A percentile compares a stretch with the other conserved stretches of the same genome.
Evolutionary conservation across 2,888 invertebrate genomes (phyloP).

Genomic region (Hydrotaea cyrtoneurina): DNA sequence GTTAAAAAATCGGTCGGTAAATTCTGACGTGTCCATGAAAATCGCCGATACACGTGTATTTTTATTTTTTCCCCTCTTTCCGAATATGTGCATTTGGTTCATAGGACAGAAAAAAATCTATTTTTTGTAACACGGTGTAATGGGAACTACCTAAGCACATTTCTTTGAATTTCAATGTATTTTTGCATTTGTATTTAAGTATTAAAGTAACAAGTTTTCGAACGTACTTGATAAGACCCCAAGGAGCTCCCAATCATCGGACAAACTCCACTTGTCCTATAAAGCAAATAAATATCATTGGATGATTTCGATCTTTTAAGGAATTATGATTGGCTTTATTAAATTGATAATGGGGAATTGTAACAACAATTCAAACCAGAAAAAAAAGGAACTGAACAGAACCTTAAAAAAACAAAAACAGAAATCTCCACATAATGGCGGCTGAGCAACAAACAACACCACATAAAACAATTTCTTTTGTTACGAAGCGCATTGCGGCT

Average conservation of each 20-base stretch:
- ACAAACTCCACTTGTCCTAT: background rate
- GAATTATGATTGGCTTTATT: constrained; percentile 29
- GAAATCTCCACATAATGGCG: constrained; percentile 48
- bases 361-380: background rate
- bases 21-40: no score
- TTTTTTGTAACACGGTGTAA: no score
- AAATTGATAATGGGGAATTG: constrained; percentile 15
- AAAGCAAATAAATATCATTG: background rate
- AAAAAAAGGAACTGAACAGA: background rate
- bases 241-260: background rate
- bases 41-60: no score
- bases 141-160: no score
- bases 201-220: no score
- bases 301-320: constrained; percentile 10
- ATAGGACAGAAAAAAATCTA: no score
- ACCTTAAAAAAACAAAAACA: background rate
- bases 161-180: no score
- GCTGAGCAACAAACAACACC: background rate
- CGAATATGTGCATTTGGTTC: no score
- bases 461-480: background rate
- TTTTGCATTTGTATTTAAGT: no score
- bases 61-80: no score
- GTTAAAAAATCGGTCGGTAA: no score
- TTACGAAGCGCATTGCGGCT: no score
- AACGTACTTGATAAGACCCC: background rate